Evolutionary conservation across 2,797 vertebrate species (phyloP).

Genomic region (Danio kyathit): DNA sequence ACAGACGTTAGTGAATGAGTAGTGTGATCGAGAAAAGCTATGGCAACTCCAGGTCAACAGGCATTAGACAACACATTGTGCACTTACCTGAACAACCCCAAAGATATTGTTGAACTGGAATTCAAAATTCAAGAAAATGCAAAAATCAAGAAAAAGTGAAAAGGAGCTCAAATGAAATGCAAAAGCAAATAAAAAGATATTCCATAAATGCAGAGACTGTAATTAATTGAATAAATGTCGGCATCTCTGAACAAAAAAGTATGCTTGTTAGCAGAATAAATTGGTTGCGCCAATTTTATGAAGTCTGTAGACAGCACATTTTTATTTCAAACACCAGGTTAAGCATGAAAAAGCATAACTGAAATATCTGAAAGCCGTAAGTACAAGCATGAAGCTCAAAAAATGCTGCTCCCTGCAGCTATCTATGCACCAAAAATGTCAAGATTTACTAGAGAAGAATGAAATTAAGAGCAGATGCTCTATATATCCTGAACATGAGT

Average conservation of each 20-base stretch:
- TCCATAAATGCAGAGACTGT: background rate
- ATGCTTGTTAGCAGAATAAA: too few species aligned
- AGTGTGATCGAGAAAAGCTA: slow-evolving; percentile 25
- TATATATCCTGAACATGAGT: slow-evolving; percentile 12
- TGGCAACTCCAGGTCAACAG: slow-evolving; percentile 18
- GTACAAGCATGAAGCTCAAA: slow-evolving; percentile 59
- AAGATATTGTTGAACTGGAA: slow-evolving; percentile 94
- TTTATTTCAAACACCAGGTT: slow-evolving; percentile 53
- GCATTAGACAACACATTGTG: slow-evolving; percentile 68
- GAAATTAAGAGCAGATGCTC: slow-evolving; percentile 29
- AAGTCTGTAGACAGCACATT: slow-evolving; percentile 4
- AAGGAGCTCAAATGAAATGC: slow-evolving; percentile 30
- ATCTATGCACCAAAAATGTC: slow-evolving; percentile 1
- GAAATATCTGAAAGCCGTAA: slow-evolving; percentile 52
- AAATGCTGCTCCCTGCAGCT: slow-evolving; percentile 44
- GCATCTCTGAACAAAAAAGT: background rate
- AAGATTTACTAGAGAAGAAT: slow-evolving; percentile 3
- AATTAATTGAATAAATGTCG: background rate
- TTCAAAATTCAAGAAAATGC: too few species aligned
- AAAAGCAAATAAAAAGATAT: slow-evolving; percentile 23
- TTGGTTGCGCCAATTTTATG: slow-evolving; percentile 53
- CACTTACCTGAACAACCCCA: slow-evolving; percentile 98
- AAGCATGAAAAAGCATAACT: slow-evolving; percentile 40
- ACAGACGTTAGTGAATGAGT: slow-evolving; percentile 34
- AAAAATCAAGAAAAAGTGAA: slow-evolving; percentile 66